A percentile compares a stretch with the other conserved stretches of the same genome.
Conservation (phyloP, 2,888 invertebrate genomes). For the Tipula confusa region DNA sequence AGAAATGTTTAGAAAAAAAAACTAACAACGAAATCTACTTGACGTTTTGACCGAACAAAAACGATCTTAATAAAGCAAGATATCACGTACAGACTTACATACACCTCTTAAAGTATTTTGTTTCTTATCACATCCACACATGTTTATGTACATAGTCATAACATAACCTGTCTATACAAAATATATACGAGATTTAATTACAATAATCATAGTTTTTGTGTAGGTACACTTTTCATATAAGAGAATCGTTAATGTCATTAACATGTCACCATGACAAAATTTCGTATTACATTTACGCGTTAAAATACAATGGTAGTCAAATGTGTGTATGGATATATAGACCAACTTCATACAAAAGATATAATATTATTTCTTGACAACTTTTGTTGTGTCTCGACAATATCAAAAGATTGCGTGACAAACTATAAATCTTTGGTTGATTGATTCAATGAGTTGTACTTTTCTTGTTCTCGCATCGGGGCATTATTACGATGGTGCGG, state of each 20-base stretch:
- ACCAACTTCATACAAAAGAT: neutral
- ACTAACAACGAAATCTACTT: neutral
- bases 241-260: neutral
- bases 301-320: too few species aligned
- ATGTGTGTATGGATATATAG: neutral
- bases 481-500: neutral
- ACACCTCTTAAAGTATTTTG: neutral
- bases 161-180: neutral
- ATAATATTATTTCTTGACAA: neutral
- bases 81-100: neutral
- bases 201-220: neutral
- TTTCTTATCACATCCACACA: neutral
- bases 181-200: neutral
- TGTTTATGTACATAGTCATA: too few species aligned
- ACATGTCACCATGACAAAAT: neutral
- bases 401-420: neutral
- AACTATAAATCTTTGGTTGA: conserved; percentile 4
- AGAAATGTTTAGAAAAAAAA: neutral
- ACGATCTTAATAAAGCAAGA: neutral
- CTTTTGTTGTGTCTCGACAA: neutral
- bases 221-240: neutral
- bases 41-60: neutral
- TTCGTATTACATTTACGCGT: neutral
- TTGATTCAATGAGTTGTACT: neutral
- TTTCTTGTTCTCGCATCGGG: neutral